Conservation (phyloP, 2,888 invertebrate species). For the Caenorhabditis sp. region DNA sequence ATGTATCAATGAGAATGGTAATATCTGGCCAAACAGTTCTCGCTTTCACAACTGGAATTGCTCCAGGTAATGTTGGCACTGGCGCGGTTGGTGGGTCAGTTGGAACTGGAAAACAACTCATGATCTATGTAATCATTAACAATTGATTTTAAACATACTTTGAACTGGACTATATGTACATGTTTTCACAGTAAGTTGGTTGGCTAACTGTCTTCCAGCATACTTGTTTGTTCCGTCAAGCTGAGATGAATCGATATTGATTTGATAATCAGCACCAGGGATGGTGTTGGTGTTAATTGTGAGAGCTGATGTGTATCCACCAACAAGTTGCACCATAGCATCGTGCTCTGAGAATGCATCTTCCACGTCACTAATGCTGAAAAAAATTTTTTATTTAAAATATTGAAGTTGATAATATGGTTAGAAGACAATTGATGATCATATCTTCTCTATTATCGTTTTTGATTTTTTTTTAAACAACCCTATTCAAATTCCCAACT, state of each 20-base stretch:
- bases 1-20: constrained; percentile 42
- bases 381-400: constrained; percentile 7
- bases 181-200: constrained; percentile 13
- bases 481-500: background rate
- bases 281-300: constrained; percentile 15
- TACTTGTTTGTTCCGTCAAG: constrained; percentile 14
- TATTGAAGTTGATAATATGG: background rate
- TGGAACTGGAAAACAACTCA: constrained; percentile 32
- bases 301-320: constrained; percentile 33
- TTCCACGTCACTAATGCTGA: constrained; percentile 25
- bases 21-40: constrained; percentile 49
- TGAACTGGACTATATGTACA: constrained; percentile 23
- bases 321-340: constrained; percentile 21
- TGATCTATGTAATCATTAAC: background rate
- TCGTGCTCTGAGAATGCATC: constrained; percentile 28
- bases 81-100: constrained; percentile 17
- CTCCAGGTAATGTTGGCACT: constrained; percentile 32
- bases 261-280: constrained; percentile 36
- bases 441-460: too few species aligned
- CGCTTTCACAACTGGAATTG: constrained; percentile 42
- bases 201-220: constrained; percentile 23
- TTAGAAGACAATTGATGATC: background rate
- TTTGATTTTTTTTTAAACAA: too few species aligned
- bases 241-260: constrained; percentile 14
- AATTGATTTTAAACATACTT: constrained; percentile 2